Percentiles rank a stretch among this genome's conserved stretches.
Evolutionary conservation across 2,113 vertebrate genomes (phyloP).

Genomic region (Ammodytes marinus): DNA sequence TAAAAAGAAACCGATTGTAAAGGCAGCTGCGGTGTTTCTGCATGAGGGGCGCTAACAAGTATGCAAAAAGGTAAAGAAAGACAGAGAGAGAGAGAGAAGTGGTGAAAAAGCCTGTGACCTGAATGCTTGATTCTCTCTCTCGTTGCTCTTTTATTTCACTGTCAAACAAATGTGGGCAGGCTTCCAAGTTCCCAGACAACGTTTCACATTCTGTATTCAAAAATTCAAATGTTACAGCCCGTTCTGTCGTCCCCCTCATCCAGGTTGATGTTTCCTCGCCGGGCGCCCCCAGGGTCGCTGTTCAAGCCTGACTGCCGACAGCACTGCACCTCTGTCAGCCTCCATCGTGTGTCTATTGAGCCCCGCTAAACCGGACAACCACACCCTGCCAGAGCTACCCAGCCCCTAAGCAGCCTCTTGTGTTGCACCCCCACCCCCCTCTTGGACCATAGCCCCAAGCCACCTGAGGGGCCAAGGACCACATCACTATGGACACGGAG

Average conservation of each 20-base stretch:
- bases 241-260: slow-evolving; percentile 21
- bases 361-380: slow-evolving; percentile 45
- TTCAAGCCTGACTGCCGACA: slow-evolving; percentile 70
- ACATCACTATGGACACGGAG: slow-evolving; percentile 94
- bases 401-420: slow-evolving; percentile 45
- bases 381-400: slow-evolving; percentile 62
- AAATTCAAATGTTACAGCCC: background rate
- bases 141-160: background rate
- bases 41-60: background rate
- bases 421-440: slow-evolving; percentile 49
- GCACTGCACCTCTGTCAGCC: slow-evolving; percentile 60
- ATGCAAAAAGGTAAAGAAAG: slow-evolving; percentile 2
- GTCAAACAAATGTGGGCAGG: slow-evolving; percentile 21
- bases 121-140: slow-evolving; percentile 22
- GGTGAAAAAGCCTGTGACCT: slow-evolving; percentile 21
- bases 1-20: slow-evolving; percentile 12
- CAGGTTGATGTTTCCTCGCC: slow-evolving; percentile 80
- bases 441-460: no score
- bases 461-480: slow-evolving; percentile 45
- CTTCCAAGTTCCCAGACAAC: slow-evolving; percentile 25
- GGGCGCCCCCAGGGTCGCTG: slow-evolving; percentile 71
- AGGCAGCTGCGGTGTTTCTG: slow-evolving; percentile 41
- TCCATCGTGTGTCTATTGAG: slow-evolving; percentile 63
- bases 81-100: background rate
- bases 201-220: slow-evolving; percentile 42